Conservation (phyloP, 2,797 vertebrate species). For the Pterois miles region DNA sequence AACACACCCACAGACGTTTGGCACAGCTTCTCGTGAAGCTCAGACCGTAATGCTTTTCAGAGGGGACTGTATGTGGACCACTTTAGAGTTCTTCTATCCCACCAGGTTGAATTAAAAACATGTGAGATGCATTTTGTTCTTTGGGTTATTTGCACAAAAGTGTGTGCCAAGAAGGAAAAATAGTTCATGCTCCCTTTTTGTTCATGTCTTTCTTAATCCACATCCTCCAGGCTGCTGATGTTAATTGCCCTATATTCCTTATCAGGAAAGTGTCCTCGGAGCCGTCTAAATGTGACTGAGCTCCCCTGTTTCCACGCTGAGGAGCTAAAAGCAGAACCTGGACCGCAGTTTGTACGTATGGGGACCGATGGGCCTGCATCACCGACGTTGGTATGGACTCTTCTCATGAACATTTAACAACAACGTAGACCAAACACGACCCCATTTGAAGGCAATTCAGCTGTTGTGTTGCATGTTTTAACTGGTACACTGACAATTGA, state of each 20-base stretch:
- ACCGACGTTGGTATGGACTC: too few relatives aligned
- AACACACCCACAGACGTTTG: background rate
- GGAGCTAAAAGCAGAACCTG: constrained; percentile 36
- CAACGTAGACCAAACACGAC: too few relatives aligned
- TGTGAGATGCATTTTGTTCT: background rate
- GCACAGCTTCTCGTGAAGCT: background rate
- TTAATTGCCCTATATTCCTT: constrained; percentile 78
- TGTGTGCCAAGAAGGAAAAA: background rate
- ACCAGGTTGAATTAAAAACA: background rate
- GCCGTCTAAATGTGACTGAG: constrained; percentile 46
- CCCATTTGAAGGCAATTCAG: too few relatives aligned
- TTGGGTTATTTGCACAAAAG: constrained; percentile 12
- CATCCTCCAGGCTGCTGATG: constrained; percentile 55
- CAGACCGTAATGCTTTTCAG: background rate
- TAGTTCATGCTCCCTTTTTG: constrained; percentile 9
- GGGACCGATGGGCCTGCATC: background rate
- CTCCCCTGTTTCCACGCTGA: constrained; percentile 40
- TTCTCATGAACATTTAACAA: too few relatives aligned
- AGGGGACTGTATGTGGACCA: background rate
- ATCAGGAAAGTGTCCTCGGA: constrained; percentile 61
- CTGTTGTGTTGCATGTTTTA: background rate
- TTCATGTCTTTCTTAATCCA: constrained; percentile 49
- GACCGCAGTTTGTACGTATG: background rate
- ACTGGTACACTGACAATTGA: background rate
- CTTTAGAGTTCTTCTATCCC: background rate